Percentiles rank a stretch among this genome's conserved stretches.
These are phyloP conservation scores for Calycopis cecrops DNA, from an alignment of 1,140 invertebrate species.

Conservation along the genomic window DNA sequence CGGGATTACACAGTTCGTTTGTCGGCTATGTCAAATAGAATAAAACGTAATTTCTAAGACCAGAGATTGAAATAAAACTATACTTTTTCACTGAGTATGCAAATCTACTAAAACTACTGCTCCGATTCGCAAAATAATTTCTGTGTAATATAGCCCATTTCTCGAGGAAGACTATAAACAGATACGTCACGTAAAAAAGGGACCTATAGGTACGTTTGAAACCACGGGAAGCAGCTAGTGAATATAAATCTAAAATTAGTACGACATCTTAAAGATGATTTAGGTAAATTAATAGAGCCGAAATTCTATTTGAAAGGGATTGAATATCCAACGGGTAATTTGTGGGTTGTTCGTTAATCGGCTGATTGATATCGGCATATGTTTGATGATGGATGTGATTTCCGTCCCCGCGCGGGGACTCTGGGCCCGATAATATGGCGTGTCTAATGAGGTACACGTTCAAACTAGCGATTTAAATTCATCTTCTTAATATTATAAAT, in stretches of 20 bases:
- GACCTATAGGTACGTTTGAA: no score
- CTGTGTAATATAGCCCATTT: no score
- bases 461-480: constrained; percentile 7
- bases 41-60: no score
- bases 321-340: constrained; percentile 27
- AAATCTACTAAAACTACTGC: no score
- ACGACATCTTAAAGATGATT: not conserved
- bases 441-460: constrained; percentile 43
- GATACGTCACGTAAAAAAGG: not conserved
- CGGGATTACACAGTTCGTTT: no score
- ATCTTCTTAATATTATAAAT: no score
- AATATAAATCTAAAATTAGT: not conserved
- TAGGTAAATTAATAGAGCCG: constrained; percentile 22
- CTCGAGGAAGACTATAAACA: not conserved
- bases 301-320: constrained; percentile 28
- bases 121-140: no score
- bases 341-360: constrained; percentile 42
- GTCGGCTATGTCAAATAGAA: no score
- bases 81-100: no score
- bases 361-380: constrained; percentile 60
- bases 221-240: no score
- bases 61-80: no score
- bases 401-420: constrained; percentile 38
- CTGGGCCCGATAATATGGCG: constrained; percentile 39
- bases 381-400: constrained; percentile 44